Evolutionary conservation across 1,140 invertebrate species (phyloP), one percentile per base, ranked within the genome.

Genomic region (Drosophila lini): DNA sequence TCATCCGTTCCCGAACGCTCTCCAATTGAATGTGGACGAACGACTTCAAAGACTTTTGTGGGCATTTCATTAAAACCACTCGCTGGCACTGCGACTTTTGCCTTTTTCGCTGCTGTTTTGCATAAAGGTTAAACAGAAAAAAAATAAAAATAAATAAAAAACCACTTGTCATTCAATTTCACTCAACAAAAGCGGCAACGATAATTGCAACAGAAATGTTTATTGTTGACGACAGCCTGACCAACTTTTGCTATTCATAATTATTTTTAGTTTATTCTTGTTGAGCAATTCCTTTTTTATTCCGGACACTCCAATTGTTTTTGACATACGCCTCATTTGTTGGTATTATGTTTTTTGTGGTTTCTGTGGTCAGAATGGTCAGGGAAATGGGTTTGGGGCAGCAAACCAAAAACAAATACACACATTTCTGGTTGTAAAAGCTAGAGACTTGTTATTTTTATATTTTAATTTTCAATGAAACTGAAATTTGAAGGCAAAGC

Each of bases 51-150:
- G 79, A 52, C 34, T 57, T 69, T 47, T 36, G 56, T 67, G 70
- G 65, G 59, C 75, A 74, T 81, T 86, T 85, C 74, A 81, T 86
- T 81, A 76, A 68, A 78, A 81, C 53, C 74, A 75, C 69, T 78
- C 63, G 74, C 63, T 50, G 57, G 40, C 63, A 62, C 52, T 63
- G 63, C 19, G 64, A 65, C 44, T 57, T 62, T 75, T 48, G 56
- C 42, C 50, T 31, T 40, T 65, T 68, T 22, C 41, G 56, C 36
- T 64, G 63, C 52, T 59, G 19, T 60, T 76, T 76, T 58, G 36
- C 74, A 63, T 60, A 78, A 78, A 70, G 63, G 74, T 64, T 76
- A 53, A 55, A 50, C 9, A 50, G n/a, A 2, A 36, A 11, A 22
- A 19, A 19, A 22, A 15, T 1, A 15, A 13, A 19, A 8, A 52